phyloP scores from a whole-genome alignment of 2,113 vertebrate genomes.

The Nansenia antarctica region DNA sequence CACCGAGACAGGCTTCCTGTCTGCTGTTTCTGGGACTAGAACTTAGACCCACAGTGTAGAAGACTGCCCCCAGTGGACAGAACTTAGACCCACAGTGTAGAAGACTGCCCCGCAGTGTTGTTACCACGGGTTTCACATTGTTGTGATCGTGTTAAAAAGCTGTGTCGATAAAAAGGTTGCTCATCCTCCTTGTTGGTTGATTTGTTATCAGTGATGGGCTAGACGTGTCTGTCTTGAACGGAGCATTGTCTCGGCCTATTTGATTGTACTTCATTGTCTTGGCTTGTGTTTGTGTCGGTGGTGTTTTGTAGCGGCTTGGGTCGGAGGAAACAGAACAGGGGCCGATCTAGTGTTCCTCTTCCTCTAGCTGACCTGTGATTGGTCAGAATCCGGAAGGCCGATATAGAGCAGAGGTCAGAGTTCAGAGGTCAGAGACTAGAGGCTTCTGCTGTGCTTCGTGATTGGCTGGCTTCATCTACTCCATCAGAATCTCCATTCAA shows the following conservation, averaged over 20 bases:
- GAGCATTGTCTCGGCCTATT: conserved; percentile 4
- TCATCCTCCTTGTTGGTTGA: background rate
- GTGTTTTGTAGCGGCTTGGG: conserved; percentile 8
- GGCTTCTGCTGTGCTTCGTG: background rate
- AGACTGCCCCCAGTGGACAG: conserved; percentile 4
- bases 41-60: conserved; percentile 12
- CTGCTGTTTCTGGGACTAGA: conserved; percentile 34
- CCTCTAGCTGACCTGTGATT: background rate
- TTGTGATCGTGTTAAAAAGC: background rate
- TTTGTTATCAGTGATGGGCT: background rate
- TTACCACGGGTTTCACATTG: conserved; percentile 14
- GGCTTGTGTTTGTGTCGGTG: conserved; percentile 3
- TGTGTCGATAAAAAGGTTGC: background rate
- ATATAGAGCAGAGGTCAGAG: background rate
- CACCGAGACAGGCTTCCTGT: conserved; percentile 17
- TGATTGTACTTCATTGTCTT: conserved; percentile 19
- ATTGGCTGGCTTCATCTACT: background rate
- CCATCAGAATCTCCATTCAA: background rate
- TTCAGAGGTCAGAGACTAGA: background rate
- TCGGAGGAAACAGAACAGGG: no score
- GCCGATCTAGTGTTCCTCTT: background rate
- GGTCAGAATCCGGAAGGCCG: background rate
- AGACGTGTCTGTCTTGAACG: background rate
- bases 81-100: conserved; percentile 10
- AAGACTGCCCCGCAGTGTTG: conserved; percentile 7